A percentile compares a stretch with the other conserved stretches of the same genome.
These are phyloP conservation scores for Drepana falcataria DNA, from an alignment of 2,888 invertebrate species.

Conservation along the genomic window DNA sequence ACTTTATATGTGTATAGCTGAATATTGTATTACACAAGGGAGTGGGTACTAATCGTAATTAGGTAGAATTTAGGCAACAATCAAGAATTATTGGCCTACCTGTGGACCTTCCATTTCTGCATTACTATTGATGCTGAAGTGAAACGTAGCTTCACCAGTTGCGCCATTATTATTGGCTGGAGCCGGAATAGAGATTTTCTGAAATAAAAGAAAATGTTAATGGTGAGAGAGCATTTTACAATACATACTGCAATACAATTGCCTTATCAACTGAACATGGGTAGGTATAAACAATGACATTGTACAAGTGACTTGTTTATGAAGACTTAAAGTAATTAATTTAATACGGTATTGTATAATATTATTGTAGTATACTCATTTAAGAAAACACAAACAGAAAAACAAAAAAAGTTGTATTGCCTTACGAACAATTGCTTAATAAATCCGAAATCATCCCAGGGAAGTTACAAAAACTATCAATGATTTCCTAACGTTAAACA, in stretches of 20 bases:
- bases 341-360: slow-evolving; percentile 1
- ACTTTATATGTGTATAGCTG: too few relatives aligned
- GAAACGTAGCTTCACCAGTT: slow-evolving; percentile 79
- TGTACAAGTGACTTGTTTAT: neutral
- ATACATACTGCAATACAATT: neutral
- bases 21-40: too few relatives aligned
- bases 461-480: slow-evolving; percentile 1
- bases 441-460: too few relatives aligned
- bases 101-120: slow-evolving; percentile 89
- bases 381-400: too few relatives aligned
- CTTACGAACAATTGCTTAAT: too few relatives aligned
- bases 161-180: slow-evolving; percentile 77
- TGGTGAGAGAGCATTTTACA: slow-evolving; percentile 4
- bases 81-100: slow-evolving; percentile 35
- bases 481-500: slow-evolving; percentile 19
- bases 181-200: slow-evolving; percentile 88
- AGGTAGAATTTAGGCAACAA: too few relatives aligned
- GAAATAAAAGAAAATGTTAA: slow-evolving; percentile 48
- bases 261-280: slow-evolving; percentile 13
- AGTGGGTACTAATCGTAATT: too few relatives aligned
- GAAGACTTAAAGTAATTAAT: neutral
- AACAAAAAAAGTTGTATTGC: too few relatives aligned
- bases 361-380: neutral
- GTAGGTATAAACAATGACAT: slow-evolving; percentile 17
- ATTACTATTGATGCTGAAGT: slow-evolving; percentile 88